Conservation (phyloP, 2,797 vertebrate genomes). For the Crenuchus spilurus region DNA sequence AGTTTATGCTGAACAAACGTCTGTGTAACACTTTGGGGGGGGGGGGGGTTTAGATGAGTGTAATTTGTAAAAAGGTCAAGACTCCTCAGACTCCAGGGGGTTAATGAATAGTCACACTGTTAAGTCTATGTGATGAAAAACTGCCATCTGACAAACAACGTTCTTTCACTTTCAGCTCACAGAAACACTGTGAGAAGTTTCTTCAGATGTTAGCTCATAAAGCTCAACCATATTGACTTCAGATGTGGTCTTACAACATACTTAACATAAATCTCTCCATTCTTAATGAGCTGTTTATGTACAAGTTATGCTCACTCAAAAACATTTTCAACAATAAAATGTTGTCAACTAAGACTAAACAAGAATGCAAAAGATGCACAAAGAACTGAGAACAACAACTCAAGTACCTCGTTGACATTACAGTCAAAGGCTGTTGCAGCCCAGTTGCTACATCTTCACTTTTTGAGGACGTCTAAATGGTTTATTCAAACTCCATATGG, state of each 20-base stretch:
- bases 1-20: too few species aligned
- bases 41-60: too few species aligned
- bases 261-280: neutral
- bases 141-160: neutral
- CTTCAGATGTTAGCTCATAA: neutral
- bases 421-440: neutral
- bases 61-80: too few species aligned
- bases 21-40: too few species aligned
- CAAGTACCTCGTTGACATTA: neutral
- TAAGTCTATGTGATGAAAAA: too few species aligned
- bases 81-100: too few species aligned
- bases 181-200: neutral
- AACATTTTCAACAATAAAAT: neutral
- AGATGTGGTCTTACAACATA: neutral
- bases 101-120: too few species aligned
- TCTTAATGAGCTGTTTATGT: neutral
- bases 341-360: neutral
- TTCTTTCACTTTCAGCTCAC: neutral
- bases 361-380: neutral
- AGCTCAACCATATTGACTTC: neutral
- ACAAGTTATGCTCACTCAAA: neutral
- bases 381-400: neutral
- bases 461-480: neutral
- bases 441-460: neutral
- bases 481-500: neutral